A percentile compares a stretch with the other conserved stretches of the same genome.
Conservation (phyloP, 2,113 vertebrate species). For the Menidia beryllina region DNA sequence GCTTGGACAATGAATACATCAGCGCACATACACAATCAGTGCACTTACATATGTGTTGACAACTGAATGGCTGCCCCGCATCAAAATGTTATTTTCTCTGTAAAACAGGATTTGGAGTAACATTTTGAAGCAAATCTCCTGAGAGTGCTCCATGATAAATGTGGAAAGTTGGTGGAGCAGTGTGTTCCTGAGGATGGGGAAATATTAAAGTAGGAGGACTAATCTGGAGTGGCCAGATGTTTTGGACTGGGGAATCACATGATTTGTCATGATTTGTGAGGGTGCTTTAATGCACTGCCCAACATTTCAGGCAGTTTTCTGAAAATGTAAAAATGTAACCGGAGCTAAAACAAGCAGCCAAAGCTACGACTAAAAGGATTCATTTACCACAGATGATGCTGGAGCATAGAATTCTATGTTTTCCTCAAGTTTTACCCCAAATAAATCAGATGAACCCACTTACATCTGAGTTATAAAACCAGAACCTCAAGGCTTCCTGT, state of each 20-base stretch:
- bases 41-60: background rate
- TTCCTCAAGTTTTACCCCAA: slow-evolving; percentile 2
- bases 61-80: background rate
- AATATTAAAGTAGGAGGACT: slow-evolving; percentile 33
- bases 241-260: slow-evolving; percentile 29
- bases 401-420: background rate
- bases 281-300: background rate
- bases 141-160: slow-evolving; percentile 13
- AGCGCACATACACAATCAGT: slow-evolving; percentile 10
- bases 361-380: slow-evolving; percentile 12
- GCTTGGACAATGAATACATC: slow-evolving; percentile 44
- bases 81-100: slow-evolving; percentile 18
- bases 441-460: slow-evolving; percentile 52
- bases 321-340: slow-evolving; percentile 14
- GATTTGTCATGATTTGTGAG: slow-evolving; percentile 40
- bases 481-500: slow-evolving; percentile 48
- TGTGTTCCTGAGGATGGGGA: background rate
- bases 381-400: background rate
- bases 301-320: slow-evolving; percentile 2
- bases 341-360: background rate
- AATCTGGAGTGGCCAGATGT: slow-evolving; percentile 66
- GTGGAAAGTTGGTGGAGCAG: slow-evolving; percentile 25
- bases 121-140: slow-evolving; percentile 50
- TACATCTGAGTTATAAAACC: slow-evolving; percentile 45
- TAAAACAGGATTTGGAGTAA: slow-evolving; percentile 50